These are phyloP conservation scores for Synanceia verrucosa DNA, from an alignment of 2,797 vertebrate species.

Conservation along the genomic window DNA sequence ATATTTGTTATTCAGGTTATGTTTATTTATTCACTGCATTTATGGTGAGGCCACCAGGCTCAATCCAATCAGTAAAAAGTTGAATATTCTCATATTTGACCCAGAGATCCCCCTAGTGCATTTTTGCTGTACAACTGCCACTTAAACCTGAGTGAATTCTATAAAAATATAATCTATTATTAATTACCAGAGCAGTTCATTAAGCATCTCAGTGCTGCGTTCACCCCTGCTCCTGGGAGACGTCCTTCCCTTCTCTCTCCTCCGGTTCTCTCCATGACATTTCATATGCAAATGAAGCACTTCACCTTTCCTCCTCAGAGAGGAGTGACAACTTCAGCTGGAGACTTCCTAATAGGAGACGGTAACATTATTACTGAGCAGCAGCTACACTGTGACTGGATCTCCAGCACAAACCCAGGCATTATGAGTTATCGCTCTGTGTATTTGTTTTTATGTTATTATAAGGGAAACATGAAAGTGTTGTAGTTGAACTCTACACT, in stretches of 20 bases:
- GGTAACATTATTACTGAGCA: slow-evolving; percentile 4
- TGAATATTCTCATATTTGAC: slow-evolving; percentile 8
- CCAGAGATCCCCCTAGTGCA: neutral
- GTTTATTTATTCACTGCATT: no score
- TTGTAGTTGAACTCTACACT: neutral
- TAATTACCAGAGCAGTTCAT: slow-evolving; percentile 53
- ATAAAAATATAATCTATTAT: slow-evolving; percentile 21
- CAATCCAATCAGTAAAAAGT: neutral
- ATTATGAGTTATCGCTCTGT: slow-evolving; percentile 19
- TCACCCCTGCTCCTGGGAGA: slow-evolving; percentile 33
- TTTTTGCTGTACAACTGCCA: neutral
- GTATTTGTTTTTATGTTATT: slow-evolving; percentile 5
- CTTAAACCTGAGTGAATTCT: slow-evolving; percentile 19
- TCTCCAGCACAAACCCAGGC: neutral
- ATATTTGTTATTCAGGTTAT: slow-evolving; percentile 5
- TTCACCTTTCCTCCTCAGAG: slow-evolving; percentile 47
- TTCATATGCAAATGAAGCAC: slow-evolving; percentile 70
- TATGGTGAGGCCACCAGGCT: neutral
- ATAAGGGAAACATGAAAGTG: neutral
- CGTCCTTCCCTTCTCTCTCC: slow-evolving; percentile 38
- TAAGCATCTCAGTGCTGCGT: slow-evolving; percentile 24
- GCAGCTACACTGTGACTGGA: slow-evolving; percentile 13
- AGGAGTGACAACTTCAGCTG: slow-evolving; percentile 42
- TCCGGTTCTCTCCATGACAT: slow-evolving; percentile 53
- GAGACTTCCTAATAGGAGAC: slow-evolving; percentile 28